phyloP scores from a whole-genome alignment of 2,888 invertebrate genomes.

The Ochropacha duplaris region DNA sequence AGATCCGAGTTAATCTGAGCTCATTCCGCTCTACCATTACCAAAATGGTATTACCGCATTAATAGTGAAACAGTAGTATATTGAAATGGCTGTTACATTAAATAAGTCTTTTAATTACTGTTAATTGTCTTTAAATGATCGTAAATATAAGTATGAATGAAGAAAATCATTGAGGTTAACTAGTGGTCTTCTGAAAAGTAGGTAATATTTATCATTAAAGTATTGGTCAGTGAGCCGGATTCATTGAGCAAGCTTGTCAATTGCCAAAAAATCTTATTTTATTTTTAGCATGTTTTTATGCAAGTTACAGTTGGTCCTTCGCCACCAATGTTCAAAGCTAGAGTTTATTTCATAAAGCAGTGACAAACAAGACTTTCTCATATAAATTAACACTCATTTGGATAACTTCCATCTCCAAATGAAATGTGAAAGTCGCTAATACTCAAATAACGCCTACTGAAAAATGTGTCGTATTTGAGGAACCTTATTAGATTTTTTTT shows the following conservation, averaged over 20 bases:
- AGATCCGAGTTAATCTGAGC: conserved; percentile 41
- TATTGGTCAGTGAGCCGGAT: not conserved
- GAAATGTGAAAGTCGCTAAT: not conserved
- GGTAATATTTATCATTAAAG: not conserved
- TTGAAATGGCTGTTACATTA: not conserved
- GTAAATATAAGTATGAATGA: not conserved
- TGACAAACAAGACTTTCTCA: no score
- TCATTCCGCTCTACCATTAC: conserved; percentile 33
- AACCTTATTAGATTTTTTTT: no score
- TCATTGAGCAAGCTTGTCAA: no score
- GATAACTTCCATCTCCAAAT: not conserved
- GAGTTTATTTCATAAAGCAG: no score
- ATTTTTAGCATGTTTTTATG: no score
- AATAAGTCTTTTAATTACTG: not conserved
- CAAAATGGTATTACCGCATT: conserved; percentile 39
- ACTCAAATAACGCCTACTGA: not conserved
- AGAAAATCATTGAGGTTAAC: not conserved
- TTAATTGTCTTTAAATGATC: not conserved
- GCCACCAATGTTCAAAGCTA: no score
- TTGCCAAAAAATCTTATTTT: not conserved
- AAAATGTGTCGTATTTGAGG: not conserved
- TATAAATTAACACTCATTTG: not conserved
- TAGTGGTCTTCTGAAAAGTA: not conserved
- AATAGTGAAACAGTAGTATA: conserved; percentile 18
- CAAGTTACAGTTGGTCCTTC: not conserved